These are phyloP conservation scores for Odontophorus gujanensis DNA, from an alignment of 2,113 vertebrate species.

Conservation along the genomic window DNA sequence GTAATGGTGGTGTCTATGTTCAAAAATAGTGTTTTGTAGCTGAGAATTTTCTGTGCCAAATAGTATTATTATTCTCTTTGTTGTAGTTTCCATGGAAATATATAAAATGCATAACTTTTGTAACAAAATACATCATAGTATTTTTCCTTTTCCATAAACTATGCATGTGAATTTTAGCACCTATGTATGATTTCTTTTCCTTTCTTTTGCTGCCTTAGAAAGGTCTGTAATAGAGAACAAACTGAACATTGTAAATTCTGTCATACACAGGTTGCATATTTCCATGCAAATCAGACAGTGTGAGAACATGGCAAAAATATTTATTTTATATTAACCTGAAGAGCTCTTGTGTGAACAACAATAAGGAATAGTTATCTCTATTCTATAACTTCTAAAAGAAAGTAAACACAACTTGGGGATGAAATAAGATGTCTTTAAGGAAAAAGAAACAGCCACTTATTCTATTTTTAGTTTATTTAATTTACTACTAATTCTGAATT, in stretches of 20 bases:
- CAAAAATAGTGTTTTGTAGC: background rate
- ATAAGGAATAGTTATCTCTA: background rate
- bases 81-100: background rate
- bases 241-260: background rate
- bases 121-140: background rate
- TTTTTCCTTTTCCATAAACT: background rate
- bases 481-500: background rate
- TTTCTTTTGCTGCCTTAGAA: background rate
- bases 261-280: background rate
- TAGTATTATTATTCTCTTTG: background rate
- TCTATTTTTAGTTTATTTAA: constrained; percentile 1
- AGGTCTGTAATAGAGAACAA: background rate
- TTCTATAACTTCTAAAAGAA: background rate
- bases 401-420: background rate
- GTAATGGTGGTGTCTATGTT: background rate
- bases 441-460: background rate
- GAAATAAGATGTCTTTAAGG: background rate
- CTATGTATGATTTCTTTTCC: background rate
- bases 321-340: background rate
- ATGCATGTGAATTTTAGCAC: background rate
- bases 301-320: background rate
- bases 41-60: background rate
- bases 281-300: background rate
- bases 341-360: background rate
- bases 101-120: background rate